These are phyloP conservation scores for Lasaia peninsularis DNA, from an alignment of 1,140 invertebrate genomes.

Conservation along the genomic window DNA sequence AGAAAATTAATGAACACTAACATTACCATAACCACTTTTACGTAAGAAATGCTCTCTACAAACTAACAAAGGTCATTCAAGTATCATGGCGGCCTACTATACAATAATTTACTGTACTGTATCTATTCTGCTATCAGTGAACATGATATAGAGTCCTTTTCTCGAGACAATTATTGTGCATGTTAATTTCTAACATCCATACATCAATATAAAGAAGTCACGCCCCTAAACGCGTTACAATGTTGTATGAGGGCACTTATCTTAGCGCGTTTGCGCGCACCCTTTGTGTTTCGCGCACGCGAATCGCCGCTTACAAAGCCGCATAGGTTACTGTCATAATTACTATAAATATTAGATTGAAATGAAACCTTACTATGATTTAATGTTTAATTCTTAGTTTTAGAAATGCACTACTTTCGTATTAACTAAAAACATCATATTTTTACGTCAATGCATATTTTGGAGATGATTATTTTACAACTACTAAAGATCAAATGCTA, in stretches of 20 bases:
- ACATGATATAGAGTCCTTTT: constrained; percentile 9
- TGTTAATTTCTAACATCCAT: constrained; percentile 6
- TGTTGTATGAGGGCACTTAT: constrained; percentile 2
- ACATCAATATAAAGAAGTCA: constrained; percentile 5
- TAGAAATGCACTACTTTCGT: no score
- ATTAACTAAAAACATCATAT: no score
- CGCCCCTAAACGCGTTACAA: constrained; percentile 8
- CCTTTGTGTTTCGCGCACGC: constrained; percentile 3
- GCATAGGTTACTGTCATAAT: background rate
- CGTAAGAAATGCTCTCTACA: background rate
- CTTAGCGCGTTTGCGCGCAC: background rate
- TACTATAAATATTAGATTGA: constrained; percentile 1
- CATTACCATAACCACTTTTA: no score
- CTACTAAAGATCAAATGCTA: no score
- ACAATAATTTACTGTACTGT: background rate
- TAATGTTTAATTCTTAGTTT: background rate
- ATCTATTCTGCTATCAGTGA: constrained; percentile 2
- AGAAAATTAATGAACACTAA: no score
- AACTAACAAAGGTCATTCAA: no score
- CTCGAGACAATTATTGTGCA: background rate
- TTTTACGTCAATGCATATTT: no score
- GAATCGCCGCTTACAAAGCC: background rate
- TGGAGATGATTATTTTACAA: no score
- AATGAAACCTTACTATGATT: background rate
- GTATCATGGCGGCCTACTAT: no score